Conservation (phyloP, 2,113 vertebrate genomes). For the Acinonyx jubatus region DNA sequence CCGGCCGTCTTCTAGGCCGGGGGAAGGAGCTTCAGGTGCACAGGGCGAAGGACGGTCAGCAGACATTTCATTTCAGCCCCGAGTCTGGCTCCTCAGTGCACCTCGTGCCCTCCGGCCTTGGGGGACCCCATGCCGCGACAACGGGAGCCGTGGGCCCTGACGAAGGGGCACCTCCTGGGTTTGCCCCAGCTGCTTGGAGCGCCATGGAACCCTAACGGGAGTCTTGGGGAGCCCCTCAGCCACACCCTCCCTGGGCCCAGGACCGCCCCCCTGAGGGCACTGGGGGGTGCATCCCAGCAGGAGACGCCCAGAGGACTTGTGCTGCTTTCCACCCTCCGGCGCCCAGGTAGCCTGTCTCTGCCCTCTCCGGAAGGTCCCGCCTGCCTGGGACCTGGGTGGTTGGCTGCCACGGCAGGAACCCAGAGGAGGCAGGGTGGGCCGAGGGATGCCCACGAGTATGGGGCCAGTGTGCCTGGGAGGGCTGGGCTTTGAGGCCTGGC, state of each 20-base stretch:
- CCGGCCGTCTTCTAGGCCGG: accelerated
- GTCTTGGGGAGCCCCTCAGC: not conserved
- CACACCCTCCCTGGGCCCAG: not conserved
- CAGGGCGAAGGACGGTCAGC: accelerated
- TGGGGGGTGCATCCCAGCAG: no score
- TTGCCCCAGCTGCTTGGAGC: not conserved
- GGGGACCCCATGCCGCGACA: accelerated
- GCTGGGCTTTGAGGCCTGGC: no score
- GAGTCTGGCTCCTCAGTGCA: accelerated
- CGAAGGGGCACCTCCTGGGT: accelerated
- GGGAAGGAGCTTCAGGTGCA: accelerated
- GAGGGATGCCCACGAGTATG: accelerated
- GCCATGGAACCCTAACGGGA: accelerated
- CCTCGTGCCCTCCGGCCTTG: accelerated
- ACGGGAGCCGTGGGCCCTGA: accelerated
- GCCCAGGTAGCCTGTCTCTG: not conserved
- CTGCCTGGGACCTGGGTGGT: not conserved
- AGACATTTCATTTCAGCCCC: not conserved
- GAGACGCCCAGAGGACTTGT: not conserved
- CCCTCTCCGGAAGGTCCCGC: not conserved
- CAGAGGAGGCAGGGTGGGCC: not conserved
- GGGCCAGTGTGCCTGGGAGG: accelerated
- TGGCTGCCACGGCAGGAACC: accelerated
- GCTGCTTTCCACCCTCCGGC: not conserved
- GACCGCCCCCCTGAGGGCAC: accelerated